Evolutionary conservation across 2,797 vertebrate genomes (phyloP).

Genomic region (Vultur gryphus): DNA sequence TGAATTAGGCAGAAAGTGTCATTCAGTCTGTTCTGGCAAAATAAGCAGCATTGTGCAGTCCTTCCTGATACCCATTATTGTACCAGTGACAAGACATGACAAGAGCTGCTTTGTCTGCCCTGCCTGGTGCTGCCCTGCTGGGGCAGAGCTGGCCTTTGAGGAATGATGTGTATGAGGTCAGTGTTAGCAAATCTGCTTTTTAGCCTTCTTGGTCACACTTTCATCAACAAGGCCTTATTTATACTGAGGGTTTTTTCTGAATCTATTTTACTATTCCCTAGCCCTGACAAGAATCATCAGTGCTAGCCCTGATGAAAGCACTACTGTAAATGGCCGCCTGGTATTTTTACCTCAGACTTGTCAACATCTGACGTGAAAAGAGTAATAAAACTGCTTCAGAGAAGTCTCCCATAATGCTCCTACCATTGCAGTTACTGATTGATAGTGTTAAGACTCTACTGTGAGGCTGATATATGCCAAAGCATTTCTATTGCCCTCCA

Average conservation of each 20-base stretch:
- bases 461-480: neutral
- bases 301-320: neutral
- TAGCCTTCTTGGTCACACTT: constrained; percentile 1
- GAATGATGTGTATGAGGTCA: constrained; percentile 10
- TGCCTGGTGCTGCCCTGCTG: constrained; percentile 30
- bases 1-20: constrained; percentile 23
- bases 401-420: neutral
- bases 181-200: constrained; percentile 46
- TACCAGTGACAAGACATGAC: constrained; percentile 29
- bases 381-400: neutral
- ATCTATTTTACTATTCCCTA: neutral
- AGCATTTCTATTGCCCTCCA: neutral
- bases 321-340: neutral
- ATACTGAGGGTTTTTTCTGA: neutral
- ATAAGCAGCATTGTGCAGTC: constrained; percentile 6
- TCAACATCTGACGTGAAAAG: neutral
- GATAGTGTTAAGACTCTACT: neutral
- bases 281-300: neutral
- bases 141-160: constrained; percentile 24
- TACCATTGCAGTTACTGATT: neutral
- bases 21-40: constrained; percentile 18
- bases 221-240: constrained; percentile 32
- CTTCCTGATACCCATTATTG: constrained; percentile 31
- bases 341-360: neutral
- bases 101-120: constrained; percentile 50